Base-by-base conservation (phyloP, 2,113 vertebrate species). In the Dromas ardeola region DNA sequence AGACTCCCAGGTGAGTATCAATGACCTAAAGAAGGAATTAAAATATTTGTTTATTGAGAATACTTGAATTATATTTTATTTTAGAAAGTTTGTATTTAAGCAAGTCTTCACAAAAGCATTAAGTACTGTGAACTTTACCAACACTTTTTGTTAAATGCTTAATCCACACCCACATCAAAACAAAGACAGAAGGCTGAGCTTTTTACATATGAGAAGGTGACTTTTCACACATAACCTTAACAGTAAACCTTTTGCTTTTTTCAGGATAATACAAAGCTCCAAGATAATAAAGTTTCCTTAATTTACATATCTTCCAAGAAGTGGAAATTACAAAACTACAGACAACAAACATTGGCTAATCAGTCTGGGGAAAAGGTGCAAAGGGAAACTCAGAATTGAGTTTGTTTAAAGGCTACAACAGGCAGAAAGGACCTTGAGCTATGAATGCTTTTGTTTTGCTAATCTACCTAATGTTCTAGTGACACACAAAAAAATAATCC, bases 151-250 rank as follows among this genome's bases (percentile, higher is more conserved):
- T 93, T 90, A 90, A 95, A 92, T 3, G 15, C 74, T 81, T 85
- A 83, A 90, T 86, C 74, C 94, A 92, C 93, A 93, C 83, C 91
- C 94, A 96, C 85, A 89, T 96, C 95, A 94, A 94, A 96, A 96
- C 95, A 96, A 97, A 96, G 94, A 81, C 71, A 88, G 85, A 42
- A 59, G 40, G 85, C 90, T 84, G 76, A 95, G 82, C 55, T 88
- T 81, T 96, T 96, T 96, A 78, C 95, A 97, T 90, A 84, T 92
- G 90, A 95, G 94, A 96, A 96, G 96, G 86, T 84, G 88, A 74
- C 87, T 96, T 94, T 97, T 97, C 94, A 97, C 95, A 95, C 93
- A 88, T 85, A 91, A 90, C 69, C 91, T 84, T 87, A 93, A 90
- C 93, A 95, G 89, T 52, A 97, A 97, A 89, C 59, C 81, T 96